Evolutionary conservation across 2,888 invertebrate genomes (phyloP).

Genomic region (Maniola hyperantus): DNA sequence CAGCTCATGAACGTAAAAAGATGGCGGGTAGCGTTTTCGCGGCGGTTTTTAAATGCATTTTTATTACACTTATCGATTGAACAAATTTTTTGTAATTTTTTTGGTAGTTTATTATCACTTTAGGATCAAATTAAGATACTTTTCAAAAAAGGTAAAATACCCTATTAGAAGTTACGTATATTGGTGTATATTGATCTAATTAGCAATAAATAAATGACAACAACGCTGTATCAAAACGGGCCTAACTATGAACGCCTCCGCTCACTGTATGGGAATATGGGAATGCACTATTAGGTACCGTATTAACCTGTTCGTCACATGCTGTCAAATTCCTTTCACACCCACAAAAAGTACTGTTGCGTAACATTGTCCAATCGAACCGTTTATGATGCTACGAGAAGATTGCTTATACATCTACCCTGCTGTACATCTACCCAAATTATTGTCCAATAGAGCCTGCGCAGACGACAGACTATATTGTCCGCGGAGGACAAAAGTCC

Average conservation of each 20-base stretch:
- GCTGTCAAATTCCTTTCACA: constrained; percentile 17
- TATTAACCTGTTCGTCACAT: constrained; percentile 11
- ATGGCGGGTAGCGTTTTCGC: too few species aligned
- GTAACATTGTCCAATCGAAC: not conserved
- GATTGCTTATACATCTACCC: too few species aligned
- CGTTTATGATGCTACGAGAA: not conserved
- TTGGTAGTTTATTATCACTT: not conserved
- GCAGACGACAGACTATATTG: too few species aligned
- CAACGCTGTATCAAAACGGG: not conserved
- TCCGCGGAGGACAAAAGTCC: too few species aligned
- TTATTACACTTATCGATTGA: too few species aligned
- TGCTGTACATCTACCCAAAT: too few species aligned
- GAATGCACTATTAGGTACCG: constrained; percentile 3
- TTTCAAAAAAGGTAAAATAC: too few species aligned
- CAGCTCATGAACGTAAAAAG: too few species aligned
- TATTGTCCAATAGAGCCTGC: too few species aligned
- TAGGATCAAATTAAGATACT: too few species aligned
- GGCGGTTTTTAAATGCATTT: too few species aligned
- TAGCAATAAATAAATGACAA: constrained; percentile 11
- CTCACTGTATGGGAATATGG: constrained; percentile 1
- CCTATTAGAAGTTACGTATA: not conserved
- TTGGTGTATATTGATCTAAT: constrained; percentile 7
- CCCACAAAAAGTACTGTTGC: constrained; percentile 5
- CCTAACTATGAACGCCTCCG: constrained; percentile 10
- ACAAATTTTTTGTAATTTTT: too few species aligned